Percentiles rank a stretch among this genome's conserved stretches.
These are phyloP conservation scores for Strigamia transsilvanica DNA, from an alignment of 2,888 invertebrate species.

Conservation along the genomic window DNA sequence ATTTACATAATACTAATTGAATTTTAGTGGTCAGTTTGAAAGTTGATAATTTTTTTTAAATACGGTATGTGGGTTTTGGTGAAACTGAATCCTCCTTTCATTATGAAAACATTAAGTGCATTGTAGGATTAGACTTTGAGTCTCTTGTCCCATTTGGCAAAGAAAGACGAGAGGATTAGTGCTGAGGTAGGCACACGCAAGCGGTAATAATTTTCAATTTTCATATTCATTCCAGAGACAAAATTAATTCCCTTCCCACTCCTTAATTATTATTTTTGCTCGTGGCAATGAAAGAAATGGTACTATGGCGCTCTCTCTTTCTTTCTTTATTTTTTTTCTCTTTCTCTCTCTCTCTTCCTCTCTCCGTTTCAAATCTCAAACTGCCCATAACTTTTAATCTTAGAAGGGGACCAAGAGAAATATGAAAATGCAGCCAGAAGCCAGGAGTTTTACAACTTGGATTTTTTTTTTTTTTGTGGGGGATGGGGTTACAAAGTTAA, in stretches of 20 bases:
- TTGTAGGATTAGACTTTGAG: slow-evolving; percentile 46
- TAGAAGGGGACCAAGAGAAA: slow-evolving; percentile 32
- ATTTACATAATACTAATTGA: not conserved
- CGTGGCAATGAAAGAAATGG: slow-evolving; percentile 42
- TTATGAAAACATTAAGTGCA: slow-evolving; percentile 49
- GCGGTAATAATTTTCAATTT: slow-evolving; percentile 49
- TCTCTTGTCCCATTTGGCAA: slow-evolving; percentile 49
- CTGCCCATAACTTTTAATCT: slow-evolving; percentile 48
- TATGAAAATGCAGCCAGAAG: slow-evolving; percentile 34
- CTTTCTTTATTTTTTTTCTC: not conserved
- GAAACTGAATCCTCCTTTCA: slow-evolving; percentile 26
- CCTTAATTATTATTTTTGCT: slow-evolving; percentile 46
- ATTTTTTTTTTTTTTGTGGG: not conserved
- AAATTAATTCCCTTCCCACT: slow-evolving; percentile 45
- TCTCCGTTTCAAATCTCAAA: slow-evolving; percentile 37
- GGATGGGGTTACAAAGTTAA: not conserved
- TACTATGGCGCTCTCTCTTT: not conserved
- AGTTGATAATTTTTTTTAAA: not conserved
- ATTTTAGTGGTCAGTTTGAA: slow-evolving; percentile 39
- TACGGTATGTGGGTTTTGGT: not conserved
- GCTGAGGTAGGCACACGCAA: slow-evolving; percentile 45
- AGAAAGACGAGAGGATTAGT: slow-evolving; percentile 40
- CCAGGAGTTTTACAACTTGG: slow-evolving; percentile 17
- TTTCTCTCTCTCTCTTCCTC: not conserved
- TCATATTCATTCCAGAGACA: slow-evolving; percentile 41